phyloP scores from a whole-genome alignment of 2,888 invertebrate species.

The Byasa hedistus region DNA sequence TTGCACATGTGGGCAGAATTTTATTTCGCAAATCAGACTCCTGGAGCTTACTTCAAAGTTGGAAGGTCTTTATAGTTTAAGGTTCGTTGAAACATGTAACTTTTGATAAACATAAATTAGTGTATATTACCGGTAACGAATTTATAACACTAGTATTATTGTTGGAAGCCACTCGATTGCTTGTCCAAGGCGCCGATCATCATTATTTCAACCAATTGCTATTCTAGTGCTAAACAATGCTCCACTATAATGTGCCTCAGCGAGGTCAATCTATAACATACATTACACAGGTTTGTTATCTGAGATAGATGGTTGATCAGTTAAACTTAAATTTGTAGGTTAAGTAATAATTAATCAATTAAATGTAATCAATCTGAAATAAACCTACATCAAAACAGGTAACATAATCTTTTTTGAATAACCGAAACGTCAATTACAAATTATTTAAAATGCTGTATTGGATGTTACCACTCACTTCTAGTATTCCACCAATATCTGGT shows the following conservation, averaged over 20 bases:
- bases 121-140: too few species aligned
- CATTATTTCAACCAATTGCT: background rate
- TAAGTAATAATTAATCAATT: too few species aligned
- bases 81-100: too few species aligned
- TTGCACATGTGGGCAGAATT: background rate
- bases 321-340: background rate
- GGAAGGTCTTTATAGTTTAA: background rate
- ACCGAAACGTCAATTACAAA: conserved; percentile 21
- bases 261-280: background rate
- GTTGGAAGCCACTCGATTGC: background rate
- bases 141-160: too few species aligned
- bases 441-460: conserved; percentile 33
- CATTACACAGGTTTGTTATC: background rate
- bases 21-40: background rate
- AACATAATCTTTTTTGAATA: background rate
- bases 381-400: background rate
- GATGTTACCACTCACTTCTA: conserved; percentile 41
- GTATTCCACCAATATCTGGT: conserved; percentile 43
- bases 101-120: too few species aligned
- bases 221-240: background rate
- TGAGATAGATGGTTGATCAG: background rate
- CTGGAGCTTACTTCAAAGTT: background rate
- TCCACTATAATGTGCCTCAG: background rate
- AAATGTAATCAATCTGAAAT: background rate
- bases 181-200: background rate